Evolutionary conservation across 2,113 vertebrate genomes (phyloP), one percentile per base, ranked within the genome.

Genomic region (Odontesthes bonariensis): DNA sequence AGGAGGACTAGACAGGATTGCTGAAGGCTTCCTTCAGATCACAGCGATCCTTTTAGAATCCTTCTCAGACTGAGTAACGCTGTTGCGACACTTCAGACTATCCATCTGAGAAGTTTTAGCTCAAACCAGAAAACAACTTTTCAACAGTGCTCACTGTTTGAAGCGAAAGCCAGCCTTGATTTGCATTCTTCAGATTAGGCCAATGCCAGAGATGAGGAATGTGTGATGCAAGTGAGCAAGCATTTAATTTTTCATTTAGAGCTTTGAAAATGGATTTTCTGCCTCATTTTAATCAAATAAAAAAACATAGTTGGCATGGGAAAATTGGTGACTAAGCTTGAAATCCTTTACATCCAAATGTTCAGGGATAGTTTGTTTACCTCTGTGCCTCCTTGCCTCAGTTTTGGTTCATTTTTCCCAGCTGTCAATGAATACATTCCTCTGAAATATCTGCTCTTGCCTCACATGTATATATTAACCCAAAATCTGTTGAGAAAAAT

Each of bases 241-340:
- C 66, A 60, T 74, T 82, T 79, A 0, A 73, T 76, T 81, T 81
- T 75, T 78, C 47, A 75, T 77, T 89, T 77, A 3, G 35, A 49
- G 84, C 65, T 78, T 66, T 49, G 57, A 31, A 62, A 83, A 76
- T 67, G 19, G 67, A 83, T 83, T 78, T 60, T 71, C 35, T 27
- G 49, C 58, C 55, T 11, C 54, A 27, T 72, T 75, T 71, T 53
- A 78, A 78, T 86, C 75, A 77, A 71, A 73, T 35, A 70, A 79
- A 81, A 51, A 55, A 61, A 65, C n/a, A 20, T 6, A 17, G 42
- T 67, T 73, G 42, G 69, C 54, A 61, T 44, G 35, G 40, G 10
- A 57, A 59, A 38, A 33, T 58, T n/a, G 20, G n/a, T 11, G 6
- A 19, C 46, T 53, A 40, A 33, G 58, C 53, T 71, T 65, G 63